phyloP scores from a whole-genome alignment of 2,113 vertebrate species.

The Melanerpes formicivorus region DNA sequence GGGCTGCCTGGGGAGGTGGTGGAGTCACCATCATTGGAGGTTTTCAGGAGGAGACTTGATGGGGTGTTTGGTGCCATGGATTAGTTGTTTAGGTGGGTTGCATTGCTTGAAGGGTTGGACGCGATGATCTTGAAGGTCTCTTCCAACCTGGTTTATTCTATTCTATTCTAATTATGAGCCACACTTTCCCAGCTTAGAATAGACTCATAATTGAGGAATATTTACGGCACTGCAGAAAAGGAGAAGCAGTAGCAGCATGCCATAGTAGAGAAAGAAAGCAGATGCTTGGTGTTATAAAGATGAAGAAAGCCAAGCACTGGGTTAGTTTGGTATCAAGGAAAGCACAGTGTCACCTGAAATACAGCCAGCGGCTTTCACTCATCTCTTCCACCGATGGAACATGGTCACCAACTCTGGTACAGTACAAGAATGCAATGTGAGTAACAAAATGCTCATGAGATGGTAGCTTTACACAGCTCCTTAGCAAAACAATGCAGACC shows the following conservation, averaged over 20 bases:
- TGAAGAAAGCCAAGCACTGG: conserved; percentile 66
- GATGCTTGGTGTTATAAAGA: conserved; percentile 60
- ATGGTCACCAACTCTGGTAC: conserved; percentile 83
- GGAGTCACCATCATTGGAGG: too few species aligned
- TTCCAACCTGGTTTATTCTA: too few species aligned
- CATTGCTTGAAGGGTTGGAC: too few species aligned
- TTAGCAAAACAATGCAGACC: neutral
- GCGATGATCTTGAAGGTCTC: too few species aligned
- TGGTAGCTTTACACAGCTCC: neutral
- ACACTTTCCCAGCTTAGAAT: neutral
- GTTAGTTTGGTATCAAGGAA: conserved; percentile 65
- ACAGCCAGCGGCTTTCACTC: conserved; percentile 78
- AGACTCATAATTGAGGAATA: neutral
- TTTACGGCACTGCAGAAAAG: neutral
- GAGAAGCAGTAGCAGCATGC: conserved; percentile 40
- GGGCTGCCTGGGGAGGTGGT: too few species aligned
- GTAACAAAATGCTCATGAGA: conserved; percentile 50
- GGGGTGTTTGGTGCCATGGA: too few species aligned
- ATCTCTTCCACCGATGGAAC: conserved; percentile 79
- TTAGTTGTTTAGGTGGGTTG: too few species aligned
- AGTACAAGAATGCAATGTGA: conserved; percentile 81
- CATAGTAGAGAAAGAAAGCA: conserved; percentile 22
- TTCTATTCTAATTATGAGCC: neutral
- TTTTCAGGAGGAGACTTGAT: too few species aligned
- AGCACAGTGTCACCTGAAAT: conserved; percentile 84